These are phyloP conservation scores for Acanthosepion pharaonis DNA, from an alignment of 2,888 invertebrate species.

Conservation along the genomic window DNA sequence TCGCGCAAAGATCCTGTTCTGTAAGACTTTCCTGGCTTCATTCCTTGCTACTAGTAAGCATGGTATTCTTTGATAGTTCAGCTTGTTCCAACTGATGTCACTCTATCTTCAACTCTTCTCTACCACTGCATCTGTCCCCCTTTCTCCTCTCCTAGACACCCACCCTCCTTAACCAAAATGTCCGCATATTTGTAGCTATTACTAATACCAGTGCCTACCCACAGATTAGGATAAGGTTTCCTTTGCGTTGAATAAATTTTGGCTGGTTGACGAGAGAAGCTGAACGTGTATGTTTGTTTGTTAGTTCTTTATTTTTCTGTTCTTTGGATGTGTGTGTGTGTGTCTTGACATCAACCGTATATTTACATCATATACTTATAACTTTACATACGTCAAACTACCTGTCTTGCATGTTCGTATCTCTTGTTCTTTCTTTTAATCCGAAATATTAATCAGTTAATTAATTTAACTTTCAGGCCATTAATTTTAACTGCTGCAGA, in stretches of 20 bases:
- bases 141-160: not conserved
- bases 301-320: too few species aligned
- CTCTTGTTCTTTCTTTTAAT: too few species aligned
- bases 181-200: constrained; percentile 33
- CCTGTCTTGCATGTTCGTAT: too few species aligned
- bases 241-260: not conserved
- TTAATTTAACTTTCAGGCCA: too few species aligned
- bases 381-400: too few species aligned
- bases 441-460: too few species aligned
- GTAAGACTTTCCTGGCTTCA: not conserved
- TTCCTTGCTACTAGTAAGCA: not conserved
- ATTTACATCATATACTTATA: too few species aligned
- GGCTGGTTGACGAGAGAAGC: not conserved
- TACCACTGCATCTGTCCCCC: not conserved
- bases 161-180: not conserved
- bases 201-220: not conserved
- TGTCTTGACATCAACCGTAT: too few species aligned
- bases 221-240: constrained; percentile 33
- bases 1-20: not conserved
- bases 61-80: not conserved
- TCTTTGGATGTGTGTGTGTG: too few species aligned
- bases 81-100: not conserved
- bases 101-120: not conserved
- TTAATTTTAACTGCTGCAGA: too few species aligned
- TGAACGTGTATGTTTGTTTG: too few species aligned